Base-by-base conservation (phyloP, 2,797 vertebrate species). In the Pempheris klunzingeri region DNA sequence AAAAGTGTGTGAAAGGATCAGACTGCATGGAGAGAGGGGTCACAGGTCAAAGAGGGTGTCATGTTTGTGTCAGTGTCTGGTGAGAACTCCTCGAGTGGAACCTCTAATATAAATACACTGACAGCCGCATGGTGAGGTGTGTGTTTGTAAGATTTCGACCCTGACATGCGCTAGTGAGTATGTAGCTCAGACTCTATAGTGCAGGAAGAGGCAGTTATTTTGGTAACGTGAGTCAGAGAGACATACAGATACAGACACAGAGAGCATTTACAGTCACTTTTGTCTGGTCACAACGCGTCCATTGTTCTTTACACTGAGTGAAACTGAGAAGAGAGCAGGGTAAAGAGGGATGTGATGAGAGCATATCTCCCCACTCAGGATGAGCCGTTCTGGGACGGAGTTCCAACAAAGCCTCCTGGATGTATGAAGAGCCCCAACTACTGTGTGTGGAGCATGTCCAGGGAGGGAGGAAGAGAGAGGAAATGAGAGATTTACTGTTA, bases 61-160 rank as follows among this genome's bases (percentile, higher is more conserved):
- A 46, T 87, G 88, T 88, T 78, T 84, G 53, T 78, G 78, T 86
- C 90, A 71, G 50, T n/a, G 74, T 86, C 85, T 83, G 88, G 70
- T 81, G 78, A 84, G 83, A 88, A 61, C 77, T 20, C n/a, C 47
- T 64, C n/a, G 28, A 71, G 76, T 63, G 50, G 53, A 90, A 81
- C 83, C 34, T 74, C 47, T 17, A 63, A 43, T 67, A 71, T 82
- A 89, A 88, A 91, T 36, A 77, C 68, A 36, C 78, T 4, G 65
- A 44, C 82, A 64, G 46, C 34, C 65, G 44, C 79, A 54, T 15
- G 74, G 58, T 18, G 81, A 81, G 73, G 75, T 63, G 75, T 70
- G 60, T 55, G 83, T 62, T 72, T 71, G 41, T 58, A 17, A 3
- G 73, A 22, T 43, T 77, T 62, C n/a, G n/a, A 22, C 24, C 43